phyloP scores from a whole-genome alignment of 2,888 invertebrate species.

The Carabus problematicus region DNA sequence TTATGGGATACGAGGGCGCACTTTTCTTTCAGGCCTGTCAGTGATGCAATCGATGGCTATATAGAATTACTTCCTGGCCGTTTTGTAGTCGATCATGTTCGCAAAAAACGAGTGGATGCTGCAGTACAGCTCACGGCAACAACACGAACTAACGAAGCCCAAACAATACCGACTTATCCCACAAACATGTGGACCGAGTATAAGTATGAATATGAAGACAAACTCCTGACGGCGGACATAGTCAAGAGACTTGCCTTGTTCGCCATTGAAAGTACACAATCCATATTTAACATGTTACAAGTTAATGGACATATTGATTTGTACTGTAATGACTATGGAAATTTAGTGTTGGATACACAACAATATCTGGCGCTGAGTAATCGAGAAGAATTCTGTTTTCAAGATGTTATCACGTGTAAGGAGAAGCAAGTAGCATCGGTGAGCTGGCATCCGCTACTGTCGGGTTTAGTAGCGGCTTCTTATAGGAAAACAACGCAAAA shows the following conservation, averaged over 20 bases:
- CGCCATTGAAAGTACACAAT: not conserved
- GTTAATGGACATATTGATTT: constrained; percentile 63
- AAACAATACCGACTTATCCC: constrained; percentile 73
- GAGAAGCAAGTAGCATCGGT: constrained; percentile 71
- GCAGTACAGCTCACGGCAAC: constrained; percentile 66
- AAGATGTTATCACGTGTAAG: constrained; percentile 68
- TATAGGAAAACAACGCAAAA: constrained; percentile 60
- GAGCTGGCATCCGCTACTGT: constrained; percentile 75
- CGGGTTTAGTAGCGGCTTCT: constrained; percentile 72
- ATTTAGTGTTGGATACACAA: constrained; percentile 1
- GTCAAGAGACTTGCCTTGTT: constrained; percentile 3
- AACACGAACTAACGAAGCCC: constrained; percentile 61
- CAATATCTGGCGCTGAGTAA: not conserved
- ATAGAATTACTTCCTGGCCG: constrained; percentile 68
- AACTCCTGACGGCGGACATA: not conserved
- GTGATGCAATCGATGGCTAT: constrained; percentile 72
- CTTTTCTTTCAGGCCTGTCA: constrained; percentile 64
- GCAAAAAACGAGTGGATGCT: constrained; percentile 59
- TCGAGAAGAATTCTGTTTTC: constrained; percentile 61
- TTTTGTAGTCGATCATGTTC: not conserved
- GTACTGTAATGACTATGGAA: constrained; percentile 67
- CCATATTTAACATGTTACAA: constrained; percentile 48
- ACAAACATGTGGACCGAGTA: constrained; percentile 76
- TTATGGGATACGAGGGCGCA: constrained; percentile 46
- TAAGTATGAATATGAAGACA: constrained; percentile 56